phyloP scores from a whole-genome alignment of 2,113 vertebrate genomes.

The Anolis carolinensis region DNA sequence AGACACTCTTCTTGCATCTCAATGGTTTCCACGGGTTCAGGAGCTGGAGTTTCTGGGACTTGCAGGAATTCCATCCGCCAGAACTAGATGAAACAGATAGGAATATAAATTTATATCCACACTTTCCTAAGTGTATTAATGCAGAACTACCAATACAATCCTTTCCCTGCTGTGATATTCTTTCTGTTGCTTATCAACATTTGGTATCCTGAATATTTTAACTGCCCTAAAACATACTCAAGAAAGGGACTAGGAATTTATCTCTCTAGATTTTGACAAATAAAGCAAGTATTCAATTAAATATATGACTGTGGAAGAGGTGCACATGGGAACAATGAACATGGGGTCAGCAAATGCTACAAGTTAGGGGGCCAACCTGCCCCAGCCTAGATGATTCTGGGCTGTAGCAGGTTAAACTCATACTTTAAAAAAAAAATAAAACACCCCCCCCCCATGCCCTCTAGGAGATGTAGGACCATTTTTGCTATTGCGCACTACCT shows the following conservation, averaged over 20 bases:
- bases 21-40: conserved; percentile 83
- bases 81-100: conserved; percentile 75
- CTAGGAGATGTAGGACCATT: too few relatives aligned
- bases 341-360: neutral
- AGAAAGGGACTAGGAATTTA: neutral
- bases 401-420: too few relatives aligned
- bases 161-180: neutral
- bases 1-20: conserved; percentile 90
- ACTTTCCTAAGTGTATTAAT: neutral
- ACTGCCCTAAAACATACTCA: neutral
- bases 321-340: neutral
- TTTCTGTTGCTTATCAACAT: neutral
- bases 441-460: too few relatives aligned
- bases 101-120: neutral
- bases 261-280: neutral
- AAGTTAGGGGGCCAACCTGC: too few relatives aligned
- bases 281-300: neutral
- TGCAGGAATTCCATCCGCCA: conserved; percentile 99
- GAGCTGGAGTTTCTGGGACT: conserved; percentile 97
- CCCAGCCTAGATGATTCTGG: too few relatives aligned
- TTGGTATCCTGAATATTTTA: neutral
- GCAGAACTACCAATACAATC: neutral
- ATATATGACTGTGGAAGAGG: neutral
- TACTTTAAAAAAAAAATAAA: too few relatives aligned
- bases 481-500: too few relatives aligned